Conservation (phyloP, 2,888 invertebrate genomes). For the Theretra japonica region DNA sequence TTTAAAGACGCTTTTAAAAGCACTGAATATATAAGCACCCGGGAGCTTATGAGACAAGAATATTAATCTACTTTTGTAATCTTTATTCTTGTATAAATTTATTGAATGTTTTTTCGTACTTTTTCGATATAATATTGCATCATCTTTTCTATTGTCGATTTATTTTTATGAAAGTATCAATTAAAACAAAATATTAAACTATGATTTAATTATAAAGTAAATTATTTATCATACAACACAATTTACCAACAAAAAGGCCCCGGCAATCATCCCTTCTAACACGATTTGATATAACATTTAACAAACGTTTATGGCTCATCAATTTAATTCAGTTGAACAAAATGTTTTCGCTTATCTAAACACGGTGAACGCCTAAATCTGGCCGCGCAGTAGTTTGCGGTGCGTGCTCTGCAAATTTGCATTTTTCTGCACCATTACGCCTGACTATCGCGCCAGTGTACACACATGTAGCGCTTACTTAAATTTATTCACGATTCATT, state of each 20-base stretch:
- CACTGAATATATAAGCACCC: background rate
- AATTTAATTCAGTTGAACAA: slow-evolving; percentile 19
- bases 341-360: slow-evolving; percentile 33
- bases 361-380: slow-evolving; percentile 35
- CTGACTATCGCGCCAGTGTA: slow-evolving; percentile 36
- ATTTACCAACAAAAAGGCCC: background rate
- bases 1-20: background rate
- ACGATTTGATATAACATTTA: background rate
- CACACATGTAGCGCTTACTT: slow-evolving; percentile 22
- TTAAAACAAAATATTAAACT: too few relatives aligned
- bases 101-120: too few relatives aligned
- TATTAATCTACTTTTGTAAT: background rate
- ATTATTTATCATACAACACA: too few relatives aligned
- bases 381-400: slow-evolving; percentile 51
- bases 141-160: too few relatives aligned
- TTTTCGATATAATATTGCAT: too few relatives aligned
- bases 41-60: background rate
- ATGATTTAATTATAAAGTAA: too few relatives aligned
- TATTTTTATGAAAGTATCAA: too few relatives aligned
- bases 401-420: slow-evolving; percentile 66
- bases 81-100: too few relatives aligned
- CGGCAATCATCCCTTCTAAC: background rate
- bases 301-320: background rate
- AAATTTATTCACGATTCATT: slow-evolving; percentile 26
- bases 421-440: slow-evolving; percentile 70